These are phyloP conservation scores for Psammodynastes pulverulentus DNA, from an alignment of 2,113 vertebrate genomes.

Conservation along the genomic window DNA sequence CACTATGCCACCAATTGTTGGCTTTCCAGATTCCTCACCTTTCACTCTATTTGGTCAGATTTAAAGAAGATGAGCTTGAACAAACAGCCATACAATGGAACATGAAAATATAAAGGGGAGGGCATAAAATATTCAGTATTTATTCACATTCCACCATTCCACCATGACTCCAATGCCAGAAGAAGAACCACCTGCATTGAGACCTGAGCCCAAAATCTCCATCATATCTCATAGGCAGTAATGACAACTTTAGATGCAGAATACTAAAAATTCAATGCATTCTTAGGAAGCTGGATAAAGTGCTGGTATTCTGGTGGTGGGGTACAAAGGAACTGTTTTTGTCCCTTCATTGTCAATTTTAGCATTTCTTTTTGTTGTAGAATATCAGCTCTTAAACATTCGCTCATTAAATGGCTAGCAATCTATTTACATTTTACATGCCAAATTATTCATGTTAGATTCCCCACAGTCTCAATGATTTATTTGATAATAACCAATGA, in stretches of 20 bases:
- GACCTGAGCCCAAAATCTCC: not conserved
- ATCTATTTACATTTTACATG: not conserved
- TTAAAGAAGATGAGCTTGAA: constrained; percentile 14
- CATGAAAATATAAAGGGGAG: not conserved
- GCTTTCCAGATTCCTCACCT: not conserved
- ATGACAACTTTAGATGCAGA: constrained; percentile 5
- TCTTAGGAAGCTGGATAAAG: not conserved
- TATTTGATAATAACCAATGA: not conserved
- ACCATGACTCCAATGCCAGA: not conserved
- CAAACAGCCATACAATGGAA: constrained; percentile 16
- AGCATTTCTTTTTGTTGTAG: not conserved
- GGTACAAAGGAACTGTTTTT: not conserved
- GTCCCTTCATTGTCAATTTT: not conserved
- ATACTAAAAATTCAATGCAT: not conserved
- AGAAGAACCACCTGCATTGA: not conserved
- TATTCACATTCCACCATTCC: not conserved
- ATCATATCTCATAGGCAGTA: constrained; percentile 1
- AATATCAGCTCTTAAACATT: not conserved
- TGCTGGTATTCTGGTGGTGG: not conserved
- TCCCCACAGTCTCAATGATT: not conserved
- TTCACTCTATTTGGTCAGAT: not conserved
- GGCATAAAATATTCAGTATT: not conserved
- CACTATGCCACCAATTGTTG: not conserved
- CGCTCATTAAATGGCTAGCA: not conserved
- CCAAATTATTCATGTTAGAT: not conserved